These are phyloP conservation scores for Podiceps cristatus DNA, from an alignment of 2,113 vertebrate species.

Conservation along the genomic window DNA sequence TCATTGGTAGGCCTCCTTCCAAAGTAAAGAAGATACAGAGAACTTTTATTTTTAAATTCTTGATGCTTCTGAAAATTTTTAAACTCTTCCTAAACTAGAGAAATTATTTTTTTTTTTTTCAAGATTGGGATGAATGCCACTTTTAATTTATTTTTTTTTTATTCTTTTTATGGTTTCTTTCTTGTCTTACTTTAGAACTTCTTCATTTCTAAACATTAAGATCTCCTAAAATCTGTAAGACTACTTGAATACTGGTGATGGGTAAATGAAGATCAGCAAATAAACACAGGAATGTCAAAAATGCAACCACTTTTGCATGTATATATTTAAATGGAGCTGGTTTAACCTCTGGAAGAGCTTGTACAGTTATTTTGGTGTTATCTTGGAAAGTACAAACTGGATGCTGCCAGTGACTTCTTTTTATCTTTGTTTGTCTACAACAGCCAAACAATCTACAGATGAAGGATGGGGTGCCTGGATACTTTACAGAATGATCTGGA, in stretches of 20 bases:
- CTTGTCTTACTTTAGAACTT: background rate
- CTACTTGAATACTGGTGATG: background rate
- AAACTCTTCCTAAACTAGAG: background rate
- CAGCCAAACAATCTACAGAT: background rate
- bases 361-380: background rate
- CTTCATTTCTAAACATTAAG: background rate
- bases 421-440: background rate
- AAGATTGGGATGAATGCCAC: accelerated
- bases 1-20: background rate
- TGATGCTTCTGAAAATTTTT: background rate
- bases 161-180: background rate
- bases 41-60: background rate
- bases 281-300: background rate
- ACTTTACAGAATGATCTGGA: background rate
- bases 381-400: background rate
- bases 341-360: background rate
- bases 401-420: background rate
- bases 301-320: constrained; percentile 20
- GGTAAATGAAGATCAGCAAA: constrained; percentile 39
- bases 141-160: background rate
- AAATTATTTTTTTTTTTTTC: background rate
- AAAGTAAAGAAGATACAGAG: background rate
- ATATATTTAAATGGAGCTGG: background rate
- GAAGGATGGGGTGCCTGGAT: background rate
- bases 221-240: background rate